These are phyloP conservation scores for Sitobion miscanthi DNA, from an alignment of 1,140 invertebrate species.

Conservation along the genomic window DNA sequence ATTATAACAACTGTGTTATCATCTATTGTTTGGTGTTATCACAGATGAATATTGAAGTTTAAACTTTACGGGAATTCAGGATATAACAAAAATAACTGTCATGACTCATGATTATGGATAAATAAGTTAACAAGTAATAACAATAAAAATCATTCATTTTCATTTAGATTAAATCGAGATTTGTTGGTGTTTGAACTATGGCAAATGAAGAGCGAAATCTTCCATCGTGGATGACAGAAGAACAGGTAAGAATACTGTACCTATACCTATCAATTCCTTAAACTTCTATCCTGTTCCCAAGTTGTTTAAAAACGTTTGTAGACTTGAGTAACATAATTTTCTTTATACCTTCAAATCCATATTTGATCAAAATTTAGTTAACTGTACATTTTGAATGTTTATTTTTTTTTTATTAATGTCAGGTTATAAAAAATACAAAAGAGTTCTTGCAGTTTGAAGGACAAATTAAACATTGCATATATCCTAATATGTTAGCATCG, in stretches of 20 bases:
- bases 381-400: not conserved
- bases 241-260: not conserved
- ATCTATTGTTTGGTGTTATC: too few relatives aligned
- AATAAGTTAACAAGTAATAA: not conserved
- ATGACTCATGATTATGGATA: not conserved
- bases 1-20: too few relatives aligned
- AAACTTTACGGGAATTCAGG: not conserved
- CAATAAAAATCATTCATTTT: not conserved
- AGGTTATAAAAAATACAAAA: not conserved
- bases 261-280: too few relatives aligned
- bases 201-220: not conserved
- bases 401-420: not conserved
- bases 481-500: not conserved
- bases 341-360: not conserved
- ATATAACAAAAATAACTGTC: too few relatives aligned
- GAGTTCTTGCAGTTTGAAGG: constrained; percentile 20
- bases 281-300: not conserved
- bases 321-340: not conserved
- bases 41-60: too few relatives aligned
- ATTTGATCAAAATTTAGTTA: not conserved
- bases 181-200: not conserved
- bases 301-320: not conserved
- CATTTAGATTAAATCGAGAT: not conserved
- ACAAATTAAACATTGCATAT: not conserved
- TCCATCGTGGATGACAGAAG: not conserved